Evolutionary conservation across 2,797 vertebrate species (phyloP).

Genomic region (Sphenopsis melanotis): DNA sequence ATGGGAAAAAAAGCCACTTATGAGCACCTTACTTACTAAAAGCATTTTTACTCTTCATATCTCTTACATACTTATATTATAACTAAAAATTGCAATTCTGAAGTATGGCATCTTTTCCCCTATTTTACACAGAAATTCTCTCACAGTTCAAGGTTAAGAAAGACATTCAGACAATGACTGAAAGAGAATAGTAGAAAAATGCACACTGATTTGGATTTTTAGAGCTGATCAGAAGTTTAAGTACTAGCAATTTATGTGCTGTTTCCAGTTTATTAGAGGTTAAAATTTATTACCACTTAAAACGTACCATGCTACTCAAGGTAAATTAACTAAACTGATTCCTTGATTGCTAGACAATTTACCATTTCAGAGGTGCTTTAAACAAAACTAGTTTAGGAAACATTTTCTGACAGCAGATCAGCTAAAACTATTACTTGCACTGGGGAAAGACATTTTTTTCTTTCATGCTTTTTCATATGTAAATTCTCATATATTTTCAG

Average conservation of each 20-base stretch:
- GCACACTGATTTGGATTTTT: slow-evolving; percentile 54
- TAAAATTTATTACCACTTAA: slow-evolving; percentile 66
- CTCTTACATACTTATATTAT: neutral
- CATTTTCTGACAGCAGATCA: neutral
- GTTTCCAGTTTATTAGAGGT: slow-evolving; percentile 46
- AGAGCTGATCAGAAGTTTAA: slow-evolving; percentile 57
- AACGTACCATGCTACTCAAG: slow-evolving; percentile 55
- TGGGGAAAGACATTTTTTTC: neutral
- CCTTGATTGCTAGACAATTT: slow-evolving; percentile 50
- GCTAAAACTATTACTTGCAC: neutral
- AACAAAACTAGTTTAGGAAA: slow-evolving; percentile 29
- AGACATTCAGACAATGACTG: slow-evolving; percentile 27
- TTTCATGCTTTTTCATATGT: neutral
- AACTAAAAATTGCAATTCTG: neutral
- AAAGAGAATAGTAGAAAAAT: slow-evolving; percentile 46
- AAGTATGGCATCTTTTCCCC: neutral
- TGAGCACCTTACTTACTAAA: neutral
- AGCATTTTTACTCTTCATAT: neutral
- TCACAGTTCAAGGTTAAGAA: slow-evolving; percentile 33
- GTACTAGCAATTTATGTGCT: slow-evolving; percentile 21
- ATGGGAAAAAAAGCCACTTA: neutral
- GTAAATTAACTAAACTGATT: slow-evolving; percentile 64
- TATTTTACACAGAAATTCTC: slow-evolving; percentile 8
- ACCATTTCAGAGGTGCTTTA: slow-evolving; percentile 14
- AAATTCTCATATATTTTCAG: neutral